phyloP scores from a whole-genome alignment of 2,113 vertebrate genomes.

The Pluvianellus socialis region DNA sequence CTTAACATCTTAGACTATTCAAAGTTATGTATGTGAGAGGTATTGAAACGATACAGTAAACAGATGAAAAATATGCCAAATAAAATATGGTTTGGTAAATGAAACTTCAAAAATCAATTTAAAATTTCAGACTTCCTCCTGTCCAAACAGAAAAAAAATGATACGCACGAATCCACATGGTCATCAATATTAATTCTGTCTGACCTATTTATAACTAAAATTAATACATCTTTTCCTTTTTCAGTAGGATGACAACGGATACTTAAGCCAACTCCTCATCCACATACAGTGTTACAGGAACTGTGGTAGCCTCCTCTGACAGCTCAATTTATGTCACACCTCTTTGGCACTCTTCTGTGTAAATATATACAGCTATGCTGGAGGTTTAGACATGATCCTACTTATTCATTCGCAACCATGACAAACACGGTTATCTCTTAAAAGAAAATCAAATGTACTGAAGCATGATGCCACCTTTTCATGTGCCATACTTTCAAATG shows the following conservation, averaged over 20 bases:
- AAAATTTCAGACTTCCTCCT: not conserved
- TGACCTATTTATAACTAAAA: not conserved
- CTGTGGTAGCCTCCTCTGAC: not conserved
- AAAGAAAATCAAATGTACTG: not conserved
- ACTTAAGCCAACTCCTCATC: not conserved
- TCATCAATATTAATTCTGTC: not conserved
- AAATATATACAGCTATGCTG: not conserved
- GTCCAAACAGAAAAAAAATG: not conserved
- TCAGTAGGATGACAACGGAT: not conserved
- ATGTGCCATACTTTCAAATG: not conserved
- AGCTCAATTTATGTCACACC: not conserved
- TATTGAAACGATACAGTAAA: not conserved
- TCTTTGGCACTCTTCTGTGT: not conserved
- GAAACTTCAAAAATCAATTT: not conserved
- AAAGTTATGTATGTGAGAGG: not conserved
- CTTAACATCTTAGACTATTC: not conserved
- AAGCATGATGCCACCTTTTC: not conserved
- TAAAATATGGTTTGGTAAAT: not conserved
- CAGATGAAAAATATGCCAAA: not conserved
- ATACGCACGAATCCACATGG: not conserved
- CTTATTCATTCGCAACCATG: not conserved
- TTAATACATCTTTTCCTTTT: not conserved
- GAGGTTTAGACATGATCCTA: not conserved
- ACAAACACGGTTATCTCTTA: not conserved
- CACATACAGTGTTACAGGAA: not conserved